Evolutionary conservation across 2,113 vertebrate species (phyloP).

Genomic region (Todiramphus saurophagus): DNA sequence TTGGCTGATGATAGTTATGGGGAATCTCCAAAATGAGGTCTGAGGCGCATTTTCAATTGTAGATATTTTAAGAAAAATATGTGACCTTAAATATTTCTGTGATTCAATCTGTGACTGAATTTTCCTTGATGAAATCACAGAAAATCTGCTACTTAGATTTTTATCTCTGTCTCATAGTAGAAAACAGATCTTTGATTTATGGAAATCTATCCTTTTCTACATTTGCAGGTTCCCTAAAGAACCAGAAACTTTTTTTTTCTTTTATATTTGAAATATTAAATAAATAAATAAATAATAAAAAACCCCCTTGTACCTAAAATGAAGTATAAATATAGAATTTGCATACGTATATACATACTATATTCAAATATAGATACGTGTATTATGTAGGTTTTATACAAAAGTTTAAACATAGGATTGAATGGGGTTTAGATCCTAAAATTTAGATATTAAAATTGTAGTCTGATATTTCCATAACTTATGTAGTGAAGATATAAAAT

Average conservation of each 20-base stretch:
- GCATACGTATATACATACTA: background rate
- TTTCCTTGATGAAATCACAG: slow-evolving; percentile 8
- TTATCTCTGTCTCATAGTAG: slow-evolving; percentile 4
- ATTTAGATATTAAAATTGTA: background rate
- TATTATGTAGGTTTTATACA: too few species aligned
- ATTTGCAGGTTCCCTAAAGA: background rate
- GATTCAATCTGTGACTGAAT: background rate
- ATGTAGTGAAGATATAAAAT: background rate
- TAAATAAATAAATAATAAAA: too few species aligned
- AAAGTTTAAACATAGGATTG: too few species aligned
- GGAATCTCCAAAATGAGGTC: background rate
- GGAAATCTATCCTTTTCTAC: background rate
- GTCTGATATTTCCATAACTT: background rate
- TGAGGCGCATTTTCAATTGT: background rate
- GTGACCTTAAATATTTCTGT: background rate
- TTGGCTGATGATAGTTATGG: background rate
- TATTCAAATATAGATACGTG: too few species aligned
- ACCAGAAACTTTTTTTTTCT: background rate
- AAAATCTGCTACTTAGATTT: slow-evolving; percentile 48
- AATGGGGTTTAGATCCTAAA: too few species aligned
- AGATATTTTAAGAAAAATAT: slow-evolving; percentile 26
- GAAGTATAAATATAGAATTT: background rate
- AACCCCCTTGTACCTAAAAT: background rate
- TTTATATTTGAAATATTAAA: too few species aligned
- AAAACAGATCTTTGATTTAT: slow-evolving; percentile 28